Base-by-base conservation (phyloP, 2,888 invertebrate genomes). In the Drosophila buzzatii region DNA sequence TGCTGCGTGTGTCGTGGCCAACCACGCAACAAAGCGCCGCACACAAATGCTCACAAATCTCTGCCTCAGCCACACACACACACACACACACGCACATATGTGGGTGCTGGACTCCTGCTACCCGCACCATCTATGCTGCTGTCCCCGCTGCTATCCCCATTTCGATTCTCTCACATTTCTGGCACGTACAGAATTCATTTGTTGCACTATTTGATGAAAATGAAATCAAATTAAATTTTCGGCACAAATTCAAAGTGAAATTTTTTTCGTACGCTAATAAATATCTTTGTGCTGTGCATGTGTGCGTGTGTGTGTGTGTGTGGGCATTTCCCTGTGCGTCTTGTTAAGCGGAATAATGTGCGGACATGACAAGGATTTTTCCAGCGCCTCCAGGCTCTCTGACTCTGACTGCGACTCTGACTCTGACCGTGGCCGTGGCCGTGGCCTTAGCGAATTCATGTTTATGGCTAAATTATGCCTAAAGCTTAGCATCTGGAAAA, bases 171-270 rank as follows among this genome's bases (percentile, higher is more conserved):
- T 35, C 35, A 9, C 47, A 56, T 52, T 66, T 75, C 74, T 82
- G 76, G 77, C 86, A 86, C 89, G 89, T 89, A 86, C 76, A 64
- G 70, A 86, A 89, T 86, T 89, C 87, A 86, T 86, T 89, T 89
- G 81, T 85, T 85, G 89, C 86, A 89, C 86, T 85, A 86, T 86
- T 79, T 87, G 85, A 89, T 87, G 89, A 85, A 81, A 86, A 89
- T 84, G 73, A 89, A 87, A 89, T 82, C 81, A 89, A 89, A 86
- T 86, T 87, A 89, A 86, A 85, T 86, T 83, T 84, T 85, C 87
- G 76, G 67, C 73, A 78, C 85, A 79, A 81, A 84, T 86, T 85
- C 85, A 89, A 85, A 86, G 85, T 73, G 82, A 85, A 70, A 51
- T 63, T 57, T 60, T 49, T 52, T 55, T 52, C 39, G n/a, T 63